Percentiles rank a stretch among this genome's conserved stretches.
Conservation (phyloP, 2,797 vertebrate genomes). For the Gymnoscopelus braueri region DNA sequence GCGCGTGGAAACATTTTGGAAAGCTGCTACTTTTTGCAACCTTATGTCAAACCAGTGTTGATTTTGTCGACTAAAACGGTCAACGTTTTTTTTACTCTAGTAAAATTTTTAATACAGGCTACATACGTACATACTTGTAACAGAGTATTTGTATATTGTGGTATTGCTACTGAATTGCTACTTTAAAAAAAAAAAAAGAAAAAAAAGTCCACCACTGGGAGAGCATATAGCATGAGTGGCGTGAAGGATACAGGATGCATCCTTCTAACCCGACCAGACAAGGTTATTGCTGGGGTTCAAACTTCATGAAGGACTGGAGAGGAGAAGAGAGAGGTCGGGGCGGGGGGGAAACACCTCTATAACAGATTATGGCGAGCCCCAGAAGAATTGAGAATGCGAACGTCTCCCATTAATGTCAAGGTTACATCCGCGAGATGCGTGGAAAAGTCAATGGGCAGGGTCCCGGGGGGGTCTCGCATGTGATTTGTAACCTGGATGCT, state of each 20-base stretch:
- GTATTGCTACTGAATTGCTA: too few species aligned
- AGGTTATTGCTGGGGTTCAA: conserved; percentile 67
- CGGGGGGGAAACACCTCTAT: conserved; percentile 45
- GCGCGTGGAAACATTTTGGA: too few species aligned
- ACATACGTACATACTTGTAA: too few species aligned
- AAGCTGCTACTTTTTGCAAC: too few species aligned
- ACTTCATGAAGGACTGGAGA: conserved; percentile 56
- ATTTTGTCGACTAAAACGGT: too few species aligned
- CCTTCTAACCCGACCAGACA: conserved; percentile 54
- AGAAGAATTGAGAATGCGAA: conserved; percentile 64
- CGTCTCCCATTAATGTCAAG: conserved; percentile 73
- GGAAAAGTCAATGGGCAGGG: conserved; percentile 62
- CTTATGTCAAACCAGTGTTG: too few species aligned
- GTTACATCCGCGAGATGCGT: conserved; percentile 64
- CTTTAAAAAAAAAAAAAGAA: too few species aligned
- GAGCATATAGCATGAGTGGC: too few species aligned
- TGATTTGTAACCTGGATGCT: conserved; percentile 65
- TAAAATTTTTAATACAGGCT: too few species aligned
- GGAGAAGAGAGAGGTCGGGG: conserved; percentile 33
- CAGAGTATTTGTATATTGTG: too few species aligned
- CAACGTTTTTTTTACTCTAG: too few species aligned
- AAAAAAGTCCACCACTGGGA: too few species aligned
- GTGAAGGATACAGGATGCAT: conserved; percentile 15
- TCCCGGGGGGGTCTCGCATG: conserved; percentile 50
- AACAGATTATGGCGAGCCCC: conserved; percentile 68